Evolutionary conservation across 2,797 vertebrate species (phyloP).

Genomic region (Hemitrygon akajei): DNA sequence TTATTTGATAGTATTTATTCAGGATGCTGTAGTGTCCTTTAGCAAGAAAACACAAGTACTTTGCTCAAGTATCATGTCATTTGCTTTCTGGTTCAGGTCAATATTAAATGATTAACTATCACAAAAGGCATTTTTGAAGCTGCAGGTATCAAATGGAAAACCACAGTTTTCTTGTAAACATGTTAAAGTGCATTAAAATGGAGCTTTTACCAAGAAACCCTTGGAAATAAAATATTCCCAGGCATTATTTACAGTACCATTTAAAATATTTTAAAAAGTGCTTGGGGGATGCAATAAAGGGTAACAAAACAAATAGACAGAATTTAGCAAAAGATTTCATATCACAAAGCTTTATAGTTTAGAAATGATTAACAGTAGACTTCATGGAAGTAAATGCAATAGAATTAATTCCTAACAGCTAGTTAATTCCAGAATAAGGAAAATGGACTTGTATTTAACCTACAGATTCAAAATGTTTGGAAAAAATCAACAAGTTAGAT

Average conservation of each 20-base stretch:
- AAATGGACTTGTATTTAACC: background rate
- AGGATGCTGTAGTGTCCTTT: background rate
- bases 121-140: background rate
- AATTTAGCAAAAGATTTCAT: background rate
- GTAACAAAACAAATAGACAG: background rate
- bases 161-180: background rate
- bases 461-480: background rate
- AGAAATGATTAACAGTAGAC: background rate
- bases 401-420: background rate
- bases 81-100: background rate
- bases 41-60: background rate
- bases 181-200: background rate
- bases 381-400: background rate
- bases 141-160: background rate
- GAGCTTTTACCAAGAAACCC: background rate
- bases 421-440: background rate
- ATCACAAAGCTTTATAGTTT: background rate
- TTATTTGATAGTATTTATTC: background rate
- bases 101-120: background rate
- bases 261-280: background rate
- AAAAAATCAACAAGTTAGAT: slow-evolving; percentile 7
- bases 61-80: background rate
- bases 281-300: background rate
- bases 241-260: background rate
- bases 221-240: background rate